phyloP scores from a whole-genome alignment of 2,113 vertebrate genomes.

The Megaceryle maxima region DNA sequence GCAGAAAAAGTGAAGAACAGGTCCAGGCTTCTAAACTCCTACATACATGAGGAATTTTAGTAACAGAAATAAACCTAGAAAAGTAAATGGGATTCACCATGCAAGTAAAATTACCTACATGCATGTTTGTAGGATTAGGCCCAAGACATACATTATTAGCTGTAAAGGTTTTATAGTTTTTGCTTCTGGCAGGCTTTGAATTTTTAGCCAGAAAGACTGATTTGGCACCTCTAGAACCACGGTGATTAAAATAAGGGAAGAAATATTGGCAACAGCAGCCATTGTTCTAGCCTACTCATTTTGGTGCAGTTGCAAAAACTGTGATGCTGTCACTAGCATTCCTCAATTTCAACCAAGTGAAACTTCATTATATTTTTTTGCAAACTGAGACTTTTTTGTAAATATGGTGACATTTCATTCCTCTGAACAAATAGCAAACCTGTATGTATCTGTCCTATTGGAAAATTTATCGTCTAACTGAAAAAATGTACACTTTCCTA shows the following conservation, averaged over 20 bases:
- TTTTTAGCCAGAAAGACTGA: neutral
- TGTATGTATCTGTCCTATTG: neutral
- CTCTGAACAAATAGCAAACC: neutral
- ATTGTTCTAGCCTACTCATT: neutral
- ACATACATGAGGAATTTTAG: neutral
- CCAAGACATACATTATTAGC: neutral
- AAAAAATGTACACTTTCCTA: neutral
- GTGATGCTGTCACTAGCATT: neutral
- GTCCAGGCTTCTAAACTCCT: neutral
- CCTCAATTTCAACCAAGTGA: neutral
- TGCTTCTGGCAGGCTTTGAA: neutral
- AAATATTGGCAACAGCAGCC: neutral
- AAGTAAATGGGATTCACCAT: neutral
- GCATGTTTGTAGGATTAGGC: neutral
- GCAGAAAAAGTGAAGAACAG: constrained; percentile 7
- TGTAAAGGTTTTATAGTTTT: neutral
- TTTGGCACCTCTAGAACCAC: neutral
- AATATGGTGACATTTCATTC: neutral
- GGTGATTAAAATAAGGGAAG: neutral
- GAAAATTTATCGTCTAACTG: neutral
- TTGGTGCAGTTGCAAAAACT: neutral
- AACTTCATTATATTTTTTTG: neutral
- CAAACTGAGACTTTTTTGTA: neutral
- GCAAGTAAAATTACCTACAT: neutral
- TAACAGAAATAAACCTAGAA: neutral